Percentiles rank a stretch among this genome's conserved stretches.
Conservation (phyloP, 2,797 vertebrate genomes). For the Oophaga sylvatica region DNA sequence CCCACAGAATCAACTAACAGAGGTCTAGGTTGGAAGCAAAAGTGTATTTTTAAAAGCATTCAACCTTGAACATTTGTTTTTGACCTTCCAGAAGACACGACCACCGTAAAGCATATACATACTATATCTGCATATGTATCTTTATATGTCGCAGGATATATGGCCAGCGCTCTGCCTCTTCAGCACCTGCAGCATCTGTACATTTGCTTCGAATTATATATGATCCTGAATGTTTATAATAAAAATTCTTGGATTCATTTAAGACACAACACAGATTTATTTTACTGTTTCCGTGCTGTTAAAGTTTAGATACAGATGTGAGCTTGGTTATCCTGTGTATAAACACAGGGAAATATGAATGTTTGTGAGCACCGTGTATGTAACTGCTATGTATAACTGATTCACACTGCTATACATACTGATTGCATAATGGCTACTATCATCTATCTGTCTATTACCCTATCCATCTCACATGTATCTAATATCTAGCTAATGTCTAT, state of each 20-base stretch:
- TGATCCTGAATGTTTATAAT: constrained; percentile 59
- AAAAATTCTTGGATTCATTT: constrained; percentile 53
- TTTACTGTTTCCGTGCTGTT: constrained; percentile 57
- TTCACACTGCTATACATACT: not conserved
- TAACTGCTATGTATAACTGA: not conserved
- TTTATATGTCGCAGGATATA: constrained; percentile 23
- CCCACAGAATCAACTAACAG: constrained; percentile 67
- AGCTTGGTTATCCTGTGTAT: constrained; percentile 50
- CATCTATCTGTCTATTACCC: not conserved
- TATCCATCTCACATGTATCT: not conserved
- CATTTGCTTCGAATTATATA: constrained; percentile 60
- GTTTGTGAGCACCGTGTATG: constrained; percentile 19
- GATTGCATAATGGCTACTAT: not conserved
- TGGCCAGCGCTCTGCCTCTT: constrained; percentile 22
- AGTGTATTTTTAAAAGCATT: constrained; percentile 71
- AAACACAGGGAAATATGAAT: constrained; percentile 31
- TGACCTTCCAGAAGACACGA: constrained; percentile 66
- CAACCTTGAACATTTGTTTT: constrained; percentile 70
- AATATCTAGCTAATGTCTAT: too few relatives aligned
- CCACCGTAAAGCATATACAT: constrained; percentile 63
- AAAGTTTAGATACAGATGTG: constrained; percentile 56
- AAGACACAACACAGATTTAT: constrained; percentile 53
- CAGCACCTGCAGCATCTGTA: constrained; percentile 57
- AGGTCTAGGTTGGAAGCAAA: constrained; percentile 64
- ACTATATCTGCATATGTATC: constrained; percentile 39